Base-by-base conservation (phyloP, 2,797 vertebrate species). In the Apogon hyalosoma region DNA sequence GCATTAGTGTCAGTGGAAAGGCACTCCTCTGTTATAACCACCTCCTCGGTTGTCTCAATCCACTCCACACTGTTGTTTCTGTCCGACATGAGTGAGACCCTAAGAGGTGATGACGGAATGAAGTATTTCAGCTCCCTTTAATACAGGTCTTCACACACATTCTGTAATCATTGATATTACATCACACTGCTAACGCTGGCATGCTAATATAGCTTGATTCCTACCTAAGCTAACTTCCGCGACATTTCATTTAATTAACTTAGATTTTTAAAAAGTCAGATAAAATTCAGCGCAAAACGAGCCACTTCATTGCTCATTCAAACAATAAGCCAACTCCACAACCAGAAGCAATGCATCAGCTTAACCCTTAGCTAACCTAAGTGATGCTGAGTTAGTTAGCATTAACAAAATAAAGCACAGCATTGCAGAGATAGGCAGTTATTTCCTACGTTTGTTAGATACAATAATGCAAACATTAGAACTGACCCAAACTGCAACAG, bases 21-120 rank as follows among this genome's bases (percentile, higher is more conserved):
- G 11, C 69, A 74, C 56, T 85, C 87, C 42, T 89, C 86, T 6
- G 80, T 77, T 2, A 85, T 62, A 11, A 91, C 83, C 0, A 91
- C 86, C 59, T 90, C 90, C 59, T 90, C 90, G 5, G 85, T 69
- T 1, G 88, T 63, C 24, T 91, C 92, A 1, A 89, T 85, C 91
- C 90, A 92, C 75, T 89, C 83, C 71, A 86, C 79, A 0, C 56
- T 53, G 58, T 8, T 43, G 21, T 55, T 72, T 50, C 60, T 75
- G 56, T 14, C 72, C 54, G 91, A 86, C 90, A 92, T 92, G 50
- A 63, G 43, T 65, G 40, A 59, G 6, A 6, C 40, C 69, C 55
- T 76, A 56, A 0, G 11, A 42, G 4, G 18, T 18, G 24, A 19
- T 6, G 16, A 21, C 15, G 18, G 0, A 24, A 24, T 56, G 6